Base-by-base conservation (phyloP, 2,113 vertebrate genomes). In the Cacatua alba region DNA sequence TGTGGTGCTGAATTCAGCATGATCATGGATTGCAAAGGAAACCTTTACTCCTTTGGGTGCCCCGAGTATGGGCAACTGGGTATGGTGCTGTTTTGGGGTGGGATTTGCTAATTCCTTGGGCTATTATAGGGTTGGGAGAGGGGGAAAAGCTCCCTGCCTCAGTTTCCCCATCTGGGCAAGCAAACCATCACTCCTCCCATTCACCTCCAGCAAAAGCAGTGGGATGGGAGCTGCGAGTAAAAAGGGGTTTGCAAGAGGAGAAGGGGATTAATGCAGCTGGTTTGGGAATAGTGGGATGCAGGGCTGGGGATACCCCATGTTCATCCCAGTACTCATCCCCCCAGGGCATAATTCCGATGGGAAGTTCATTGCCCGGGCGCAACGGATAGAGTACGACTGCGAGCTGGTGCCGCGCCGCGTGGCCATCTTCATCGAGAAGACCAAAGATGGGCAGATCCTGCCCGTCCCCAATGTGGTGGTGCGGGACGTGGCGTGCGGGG, bases 11-110 rank as follows among this genome's bases (percentile, higher is more conserved):
- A 99, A 60, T 99, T 99, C 98, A 99, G 99, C 93, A 99, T 99
- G 99, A 98, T 99, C 90, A 99, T 99, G 98, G 99, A 99, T 97
- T 99, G 99, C 97, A 99, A 99, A 97, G 99, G 99, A 44, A 99
- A 99, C 97, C 98, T 99, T 37, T 99, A 99, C 81, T 99, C 99
- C 53, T 99, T 99, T 3, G 99, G 99, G 65, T 99, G 99, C 94
- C 99, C 99, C 0, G 99, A 99, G 75, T 99, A 99, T 1, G 99
- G 99, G 67, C 99, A 99, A 98, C 98, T 99, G 84, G 99, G 99
- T 99, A 99, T 6, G 97, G 24, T 21, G 37, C 39, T 9, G 0
- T 10, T 77, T 59, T 29, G 53, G 88, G 76, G 44, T 3, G 57
- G 57, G 24, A 5, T 74, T 24, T 10, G 5, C 18, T 41, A 14